Evolutionary conservation across 2,888 invertebrate species (phyloP).

Genomic region (Scaptomyza polygonia): DNA sequence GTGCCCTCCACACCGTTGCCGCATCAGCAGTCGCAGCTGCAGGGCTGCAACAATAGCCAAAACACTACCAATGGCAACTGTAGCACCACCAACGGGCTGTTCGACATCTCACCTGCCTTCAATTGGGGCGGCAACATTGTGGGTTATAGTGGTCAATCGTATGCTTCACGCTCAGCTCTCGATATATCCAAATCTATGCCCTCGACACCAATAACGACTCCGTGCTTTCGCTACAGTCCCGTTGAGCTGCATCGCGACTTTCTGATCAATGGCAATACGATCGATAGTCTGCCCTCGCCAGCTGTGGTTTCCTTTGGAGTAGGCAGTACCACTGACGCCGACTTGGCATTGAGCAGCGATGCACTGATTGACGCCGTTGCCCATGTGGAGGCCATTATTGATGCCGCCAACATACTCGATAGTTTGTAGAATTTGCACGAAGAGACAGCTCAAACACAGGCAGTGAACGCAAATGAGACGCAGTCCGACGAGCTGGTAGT

Average conservation of each 20-base stretch:
- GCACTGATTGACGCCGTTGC: constrained; percentile 70
- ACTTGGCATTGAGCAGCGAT: constrained; percentile 55
- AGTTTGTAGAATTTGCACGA: constrained; percentile 83
- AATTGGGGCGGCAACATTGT: constrained; percentile 47
- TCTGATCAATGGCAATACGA: constrained; percentile 87
- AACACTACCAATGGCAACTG: constrained; percentile 37
- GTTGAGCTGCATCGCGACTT: constrained; percentile 85
- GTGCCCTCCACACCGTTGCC: constrained; percentile 89
- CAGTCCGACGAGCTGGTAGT: constrained; percentile 58
- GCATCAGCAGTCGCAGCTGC: constrained; percentile 70
- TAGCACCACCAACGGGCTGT: constrained; percentile 52
- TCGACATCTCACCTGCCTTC: constrained; percentile 59
- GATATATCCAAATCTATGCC: constrained; percentile 91
- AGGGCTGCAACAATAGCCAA: constrained; percentile 37
- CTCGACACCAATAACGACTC: constrained; percentile 88
- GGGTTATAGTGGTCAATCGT: constrained; percentile 47
- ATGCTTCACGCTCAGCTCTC: constrained; percentile 77
- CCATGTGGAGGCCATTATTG: constrained; percentile 82
- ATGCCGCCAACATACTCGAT: constrained; percentile 81
- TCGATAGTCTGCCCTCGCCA: constrained; percentile 82
- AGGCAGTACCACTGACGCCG: constrained; percentile 41
- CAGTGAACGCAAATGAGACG: constrained; percentile 23
- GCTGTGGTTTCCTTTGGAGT: constrained; percentile 52
- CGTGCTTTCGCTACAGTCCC: constrained; percentile 86
- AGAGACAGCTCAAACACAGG: constrained; percentile 71